Conservation (phyloP, 2,888 invertebrate species). For the Ornithoptera priamus region DNA sequence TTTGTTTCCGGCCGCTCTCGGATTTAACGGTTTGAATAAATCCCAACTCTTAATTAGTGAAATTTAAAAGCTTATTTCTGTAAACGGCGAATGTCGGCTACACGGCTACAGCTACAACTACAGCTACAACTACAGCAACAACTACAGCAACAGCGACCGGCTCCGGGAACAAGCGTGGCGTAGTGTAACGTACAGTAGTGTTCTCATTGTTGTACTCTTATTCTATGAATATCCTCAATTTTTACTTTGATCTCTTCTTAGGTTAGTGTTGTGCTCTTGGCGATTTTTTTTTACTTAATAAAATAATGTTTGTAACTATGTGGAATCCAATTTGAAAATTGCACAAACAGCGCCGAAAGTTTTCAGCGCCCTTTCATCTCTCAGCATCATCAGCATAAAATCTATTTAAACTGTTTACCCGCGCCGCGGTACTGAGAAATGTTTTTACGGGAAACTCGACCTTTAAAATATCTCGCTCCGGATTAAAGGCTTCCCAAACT, state of each 20-base stretch:
- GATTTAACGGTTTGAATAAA: conserved; percentile 77
- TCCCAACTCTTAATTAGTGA: conserved; percentile 72
- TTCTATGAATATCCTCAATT: no score
- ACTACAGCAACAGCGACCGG: no score
- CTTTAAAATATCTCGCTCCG: conserved; percentile 17
- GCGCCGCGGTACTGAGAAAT: conserved; percentile 1
- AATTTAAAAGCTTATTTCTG: conserved; percentile 66
- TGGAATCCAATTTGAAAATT: conserved; percentile 20
- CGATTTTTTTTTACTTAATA: no score
- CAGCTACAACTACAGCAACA: no score
- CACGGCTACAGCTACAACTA: no score
- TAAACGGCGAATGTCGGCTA: conserved; percentile 57
- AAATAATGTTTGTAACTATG: no score
- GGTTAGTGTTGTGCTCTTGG: no score
- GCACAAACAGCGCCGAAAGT: conserved; percentile 16
- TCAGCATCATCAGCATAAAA: conserved; percentile 25
- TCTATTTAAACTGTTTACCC: conserved; percentile 29
- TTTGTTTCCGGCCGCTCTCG: conserved; percentile 68
- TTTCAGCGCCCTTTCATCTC: conserved; percentile 12
- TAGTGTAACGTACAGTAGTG: no score
- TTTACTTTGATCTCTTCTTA: no score
- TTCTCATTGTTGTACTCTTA: no score
- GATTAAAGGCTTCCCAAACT: conserved; percentile 11
- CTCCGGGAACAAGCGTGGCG: no score
- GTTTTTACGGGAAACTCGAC: conserved; percentile 16